Conservation (phyloP, 2,113 vertebrate species). For the Gadus macrocephalus region DNA sequence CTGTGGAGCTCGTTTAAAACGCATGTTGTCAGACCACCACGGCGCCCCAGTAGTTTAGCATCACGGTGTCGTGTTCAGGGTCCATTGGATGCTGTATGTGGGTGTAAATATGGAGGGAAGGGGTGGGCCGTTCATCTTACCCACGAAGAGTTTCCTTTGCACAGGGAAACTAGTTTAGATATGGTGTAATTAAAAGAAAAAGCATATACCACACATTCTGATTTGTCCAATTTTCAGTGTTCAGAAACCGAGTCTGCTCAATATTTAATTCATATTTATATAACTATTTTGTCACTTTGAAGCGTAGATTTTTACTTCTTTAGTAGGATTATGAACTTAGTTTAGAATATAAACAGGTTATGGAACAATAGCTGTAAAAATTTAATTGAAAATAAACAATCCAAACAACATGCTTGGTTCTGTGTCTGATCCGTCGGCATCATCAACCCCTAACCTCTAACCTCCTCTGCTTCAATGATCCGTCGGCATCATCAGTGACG, state of each 20-base stretch:
- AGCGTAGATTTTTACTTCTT: constrained; percentile 61
- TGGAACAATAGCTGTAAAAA: constrained; percentile 43
- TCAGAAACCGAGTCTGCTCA: constrained; percentile 36
- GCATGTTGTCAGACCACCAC: not conserved
- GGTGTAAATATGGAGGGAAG: constrained; percentile 48
- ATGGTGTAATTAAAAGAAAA: constrained; percentile 45
- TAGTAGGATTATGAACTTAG: constrained; percentile 42
- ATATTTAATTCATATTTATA: constrained; percentile 64
- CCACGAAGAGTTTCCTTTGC: constrained; percentile 2
- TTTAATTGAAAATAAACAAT: constrained; percentile 38
- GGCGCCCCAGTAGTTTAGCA: not conserved
- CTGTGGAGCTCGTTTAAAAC: not conserved
- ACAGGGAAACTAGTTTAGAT: constrained; percentile 38
- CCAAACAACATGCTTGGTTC: constrained; percentile 4
- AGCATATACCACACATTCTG: constrained; percentile 39
- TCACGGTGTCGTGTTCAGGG: constrained; percentile 9
- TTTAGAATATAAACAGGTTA: constrained; percentile 44
- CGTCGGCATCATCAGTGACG: too few species aligned
- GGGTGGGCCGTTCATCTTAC: constrained; percentile 26
- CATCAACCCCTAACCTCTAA: too few species aligned
- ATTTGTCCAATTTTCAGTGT: constrained; percentile 45
- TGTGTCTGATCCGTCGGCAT: constrained; percentile 2
- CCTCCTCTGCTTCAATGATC: too few species aligned
- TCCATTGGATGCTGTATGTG: constrained; percentile 28
- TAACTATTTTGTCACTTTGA: constrained; percentile 61